Percentiles rank a stretch among this genome's conserved stretches.
phyloP scores from a whole-genome alignment of 1,140 invertebrate genomes.

The Drosophila serrata region DNA sequence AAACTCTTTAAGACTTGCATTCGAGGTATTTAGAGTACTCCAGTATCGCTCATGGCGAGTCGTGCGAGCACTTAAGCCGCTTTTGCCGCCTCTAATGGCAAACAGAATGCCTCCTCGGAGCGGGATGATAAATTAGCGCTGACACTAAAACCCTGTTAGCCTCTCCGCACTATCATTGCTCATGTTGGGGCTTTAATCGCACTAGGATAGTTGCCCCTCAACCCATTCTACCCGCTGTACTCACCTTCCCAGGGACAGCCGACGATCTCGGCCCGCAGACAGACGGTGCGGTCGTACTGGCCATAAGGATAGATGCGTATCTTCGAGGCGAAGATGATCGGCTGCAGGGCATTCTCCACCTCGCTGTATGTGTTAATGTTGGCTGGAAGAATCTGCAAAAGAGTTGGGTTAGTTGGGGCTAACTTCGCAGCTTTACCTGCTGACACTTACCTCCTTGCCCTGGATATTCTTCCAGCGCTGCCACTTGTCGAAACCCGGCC shows the following conservation, averaged over 20 bases:
- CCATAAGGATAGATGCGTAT: constrained; percentile 96
- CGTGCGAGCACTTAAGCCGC: constrained; percentile 45
- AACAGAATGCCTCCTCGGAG: constrained; percentile 3
- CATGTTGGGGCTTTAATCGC: constrained; percentile 67
- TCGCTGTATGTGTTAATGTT: constrained; percentile 95
- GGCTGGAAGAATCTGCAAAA: constrained; percentile 91
- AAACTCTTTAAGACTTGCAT: background rate
- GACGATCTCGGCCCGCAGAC: constrained; percentile 96
- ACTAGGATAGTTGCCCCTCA: constrained; percentile 23
- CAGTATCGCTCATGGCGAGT: constrained; percentile 2
- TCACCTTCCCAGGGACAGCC: constrained; percentile 95
- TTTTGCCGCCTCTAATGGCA: constrained; percentile 28
- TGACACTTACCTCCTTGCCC: constrained; percentile 90
- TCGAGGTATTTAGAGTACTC: constrained; percentile 2
- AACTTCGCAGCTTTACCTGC: background rate
- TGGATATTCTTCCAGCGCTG: constrained; percentile 91
- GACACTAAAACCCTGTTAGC: constrained; percentile 81
- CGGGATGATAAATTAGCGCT: constrained; percentile 71
- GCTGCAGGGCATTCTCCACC: constrained; percentile 91
- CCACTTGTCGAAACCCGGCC: constrained; percentile 92
- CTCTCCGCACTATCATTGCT: constrained; percentile 72
- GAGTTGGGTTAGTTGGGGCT: background rate
- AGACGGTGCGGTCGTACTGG: constrained; percentile 94
- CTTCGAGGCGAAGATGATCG: constrained; percentile 94
- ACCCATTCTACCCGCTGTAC: constrained; percentile 63